Evolutionary conservation across 2,797 vertebrate genomes (phyloP).

Genomic region (Manis javanica): DNA sequence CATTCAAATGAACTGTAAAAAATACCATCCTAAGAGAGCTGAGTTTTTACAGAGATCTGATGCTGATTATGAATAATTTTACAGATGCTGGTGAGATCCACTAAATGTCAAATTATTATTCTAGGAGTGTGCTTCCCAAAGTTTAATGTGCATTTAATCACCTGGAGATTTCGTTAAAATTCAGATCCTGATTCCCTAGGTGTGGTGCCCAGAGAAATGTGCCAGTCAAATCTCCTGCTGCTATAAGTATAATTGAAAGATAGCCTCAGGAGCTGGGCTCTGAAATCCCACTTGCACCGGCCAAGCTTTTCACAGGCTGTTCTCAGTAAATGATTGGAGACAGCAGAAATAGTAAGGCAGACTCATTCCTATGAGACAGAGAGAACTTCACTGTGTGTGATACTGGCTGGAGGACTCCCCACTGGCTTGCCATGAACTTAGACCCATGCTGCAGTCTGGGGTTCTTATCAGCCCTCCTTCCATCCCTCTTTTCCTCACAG

Average conservation of each 20-base stretch:
- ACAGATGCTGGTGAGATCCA: background rate
- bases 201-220: background rate
- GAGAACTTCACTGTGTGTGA: background rate
- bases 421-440: background rate
- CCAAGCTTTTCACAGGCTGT: background rate
- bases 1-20: constrained; percentile 45
- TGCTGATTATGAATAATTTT: background rate
- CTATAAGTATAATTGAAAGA: background rate
- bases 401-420: background rate
- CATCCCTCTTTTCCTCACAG: background rate
- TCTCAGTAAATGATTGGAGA: background rate
- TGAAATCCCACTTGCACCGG: background rate
- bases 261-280: background rate
- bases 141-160: background rate
- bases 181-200: background rate
- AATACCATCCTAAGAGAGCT: background rate
- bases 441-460: too few species aligned
- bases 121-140: background rate
- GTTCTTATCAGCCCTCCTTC: background rate
- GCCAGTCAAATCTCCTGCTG: background rate
- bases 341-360: background rate
- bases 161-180: background rate
- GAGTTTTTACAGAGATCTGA: background rate
- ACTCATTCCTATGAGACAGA: background rate
- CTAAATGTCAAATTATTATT: background rate